These are phyloP conservation scores for Anhinga rufa DNA, from an alignment of 2,113 vertebrate genomes.

Conservation along the genomic window DNA sequence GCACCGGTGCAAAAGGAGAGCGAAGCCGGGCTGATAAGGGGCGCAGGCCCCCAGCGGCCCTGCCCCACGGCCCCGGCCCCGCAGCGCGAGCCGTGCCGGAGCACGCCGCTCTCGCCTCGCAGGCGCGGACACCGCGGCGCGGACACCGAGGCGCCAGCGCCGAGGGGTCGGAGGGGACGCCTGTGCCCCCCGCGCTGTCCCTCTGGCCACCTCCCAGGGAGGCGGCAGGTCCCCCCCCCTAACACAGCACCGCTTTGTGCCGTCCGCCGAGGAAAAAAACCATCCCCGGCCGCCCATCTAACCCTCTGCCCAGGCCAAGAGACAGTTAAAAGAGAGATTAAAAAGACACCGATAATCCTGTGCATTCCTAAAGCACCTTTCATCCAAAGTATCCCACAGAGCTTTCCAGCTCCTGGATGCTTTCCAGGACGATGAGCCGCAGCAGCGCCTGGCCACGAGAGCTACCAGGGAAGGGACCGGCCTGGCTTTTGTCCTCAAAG, in stretches of 20 bases:
- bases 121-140: too few species aligned
- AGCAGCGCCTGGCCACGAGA: neutral
- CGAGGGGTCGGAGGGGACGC: neutral
- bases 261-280: neutral
- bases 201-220: neutral
- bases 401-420: neutral
- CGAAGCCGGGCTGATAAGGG: rapidly evolving
- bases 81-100: neutral
- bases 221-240: neutral
- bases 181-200: neutral
- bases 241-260: rapidly evolving
- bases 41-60: neutral
- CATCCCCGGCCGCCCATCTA: neutral
- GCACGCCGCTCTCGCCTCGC: neutral
- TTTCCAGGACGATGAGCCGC: neutral
- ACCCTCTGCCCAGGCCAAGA: neutral
- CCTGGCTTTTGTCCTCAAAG: neutral
- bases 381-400: neutral
- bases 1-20: neutral
- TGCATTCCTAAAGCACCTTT: neutral
- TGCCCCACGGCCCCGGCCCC: too few species aligned
- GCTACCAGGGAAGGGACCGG: neutral
- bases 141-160: neutral
- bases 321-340: constrained; percentile 12
- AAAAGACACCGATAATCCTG: constrained; percentile 3